These are phyloP conservation scores for Orthosia cruda DNA, from an alignment of 2,888 invertebrate species.

Conservation along the genomic window DNA sequence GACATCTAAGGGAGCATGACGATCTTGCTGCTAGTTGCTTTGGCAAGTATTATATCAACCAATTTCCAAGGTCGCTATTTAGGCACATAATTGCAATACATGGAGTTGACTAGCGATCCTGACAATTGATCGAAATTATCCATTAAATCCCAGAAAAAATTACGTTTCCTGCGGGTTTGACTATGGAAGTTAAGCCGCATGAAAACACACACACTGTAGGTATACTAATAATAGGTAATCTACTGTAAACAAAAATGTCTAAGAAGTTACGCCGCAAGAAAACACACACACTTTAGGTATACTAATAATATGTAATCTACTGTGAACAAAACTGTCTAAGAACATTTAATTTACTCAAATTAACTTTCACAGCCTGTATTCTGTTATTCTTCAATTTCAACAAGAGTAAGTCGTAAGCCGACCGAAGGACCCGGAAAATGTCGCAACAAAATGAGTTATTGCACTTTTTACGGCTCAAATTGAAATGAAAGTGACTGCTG, in stretches of 20 bases:
- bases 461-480: conserved; percentile 37
- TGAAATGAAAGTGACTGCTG: conserved; percentile 25
- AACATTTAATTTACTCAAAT: background rate
- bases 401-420: background rate
- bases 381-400: conserved; percentile 26
- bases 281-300: too few species aligned
- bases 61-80: background rate
- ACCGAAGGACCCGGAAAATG: conserved; percentile 7
- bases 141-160: too few species aligned
- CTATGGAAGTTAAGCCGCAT: too few species aligned
- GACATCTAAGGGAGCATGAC: background rate
- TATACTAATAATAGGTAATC: background rate
- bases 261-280: too few species aligned
- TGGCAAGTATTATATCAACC: background rate
- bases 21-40: background rate
- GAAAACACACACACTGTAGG: too few species aligned
- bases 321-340: background rate
- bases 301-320: background rate
- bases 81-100: too few species aligned
- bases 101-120: too few species aligned
- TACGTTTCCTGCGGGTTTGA: too few species aligned
- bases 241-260: background rate
- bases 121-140: too few species aligned
- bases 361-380: background rate
- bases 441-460: conserved; percentile 32